These are phyloP conservation scores for Holothuria leucospilota DNA, from an alignment of 53 echinoderm and acorn worm species.

Conservation along the genomic window DNA sequence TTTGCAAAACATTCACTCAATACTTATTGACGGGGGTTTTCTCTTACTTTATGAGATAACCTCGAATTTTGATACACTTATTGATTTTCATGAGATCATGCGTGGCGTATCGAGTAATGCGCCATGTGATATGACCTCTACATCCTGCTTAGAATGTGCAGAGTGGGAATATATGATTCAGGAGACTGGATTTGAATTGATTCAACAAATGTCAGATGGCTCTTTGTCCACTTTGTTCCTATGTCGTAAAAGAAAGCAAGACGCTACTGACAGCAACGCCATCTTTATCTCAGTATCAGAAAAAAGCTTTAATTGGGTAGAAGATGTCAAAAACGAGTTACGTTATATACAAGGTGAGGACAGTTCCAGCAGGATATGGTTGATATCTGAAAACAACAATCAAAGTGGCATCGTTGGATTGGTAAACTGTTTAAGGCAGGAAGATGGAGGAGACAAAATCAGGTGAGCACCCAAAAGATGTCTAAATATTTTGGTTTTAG, in stretches of 20 bases:
- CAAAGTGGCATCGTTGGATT: no score
- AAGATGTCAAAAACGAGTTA: background rate
- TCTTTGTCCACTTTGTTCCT: background rate
- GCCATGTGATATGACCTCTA: no score
- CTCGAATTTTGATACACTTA: background rate
- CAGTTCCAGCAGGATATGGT: conserved; percentile 8
- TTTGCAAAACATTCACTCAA: background rate
- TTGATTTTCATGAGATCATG: no score
- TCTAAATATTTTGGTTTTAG: no score
- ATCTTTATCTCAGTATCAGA: no score
- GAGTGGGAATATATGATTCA: background rate
- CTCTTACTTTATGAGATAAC: background rate
- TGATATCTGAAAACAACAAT: background rate
- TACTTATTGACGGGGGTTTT: background rate
- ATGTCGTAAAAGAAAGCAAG: conserved; percentile 14
- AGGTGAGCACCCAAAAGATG: no score
- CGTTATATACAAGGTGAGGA: no score
- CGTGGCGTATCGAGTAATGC: background rate
- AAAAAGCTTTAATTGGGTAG: background rate
- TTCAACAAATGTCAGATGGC: background rate
- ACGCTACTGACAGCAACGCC: background rate
- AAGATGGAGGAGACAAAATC: background rate
- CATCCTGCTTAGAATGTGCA: no score
- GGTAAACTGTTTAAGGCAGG: background rate
- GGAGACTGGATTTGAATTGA: background rate